Base-by-base conservation (phyloP, 2,113 vertebrate genomes). In the Chrysochloris asiatica region DNA sequence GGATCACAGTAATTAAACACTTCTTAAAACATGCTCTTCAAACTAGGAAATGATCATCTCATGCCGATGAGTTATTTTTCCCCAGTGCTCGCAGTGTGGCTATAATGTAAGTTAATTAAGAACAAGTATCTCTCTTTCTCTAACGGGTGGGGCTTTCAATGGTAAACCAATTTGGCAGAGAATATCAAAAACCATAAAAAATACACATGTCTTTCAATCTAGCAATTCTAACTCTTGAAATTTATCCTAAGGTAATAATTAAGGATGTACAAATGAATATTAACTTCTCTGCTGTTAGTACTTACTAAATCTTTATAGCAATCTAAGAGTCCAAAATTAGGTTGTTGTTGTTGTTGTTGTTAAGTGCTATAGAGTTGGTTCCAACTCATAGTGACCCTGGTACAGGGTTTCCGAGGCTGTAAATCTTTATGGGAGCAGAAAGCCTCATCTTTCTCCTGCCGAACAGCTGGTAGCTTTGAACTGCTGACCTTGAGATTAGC, bases 201-300 rank as follows among this genome's bases (percentile, higher is more conserved):
- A 92, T 54, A 45, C 30, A 89, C 71, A 83, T 84, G 75, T 11
- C 83, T 91, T 84, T 90, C 0, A 2, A 56, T 83, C 59, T 76
- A 84, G 81, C 38, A 69, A 94, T 75, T 90, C 26, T 36, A 93
- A 72, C 89, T 93, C 80, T 88, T 92, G 81, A 83, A 94, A 95
- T 81, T 78, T 67, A 90, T 94, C 86, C 88, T 95, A 90, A 81
- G 80, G 87, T 90, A 75, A 93, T 94, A 95, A 96, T 90, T 88
- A 90, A 95, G 73, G 67, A 87, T 93, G 45, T 52, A 67, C 72
- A 94, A 86, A 88, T 73, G 69, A 88, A 81, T 88, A 95, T 80
- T 94, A 84, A 86, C 89, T 91, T 94, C n/a, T 79, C 72, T 77
- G 50, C 41, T 93, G 16, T 85, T 86, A 63, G 12, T 86, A 87